Evolutionary conservation across 1,140 invertebrate genomes (phyloP), one percentile per base, ranked within the genome.

Genomic region (Belonocnema kinseyi): DNA sequence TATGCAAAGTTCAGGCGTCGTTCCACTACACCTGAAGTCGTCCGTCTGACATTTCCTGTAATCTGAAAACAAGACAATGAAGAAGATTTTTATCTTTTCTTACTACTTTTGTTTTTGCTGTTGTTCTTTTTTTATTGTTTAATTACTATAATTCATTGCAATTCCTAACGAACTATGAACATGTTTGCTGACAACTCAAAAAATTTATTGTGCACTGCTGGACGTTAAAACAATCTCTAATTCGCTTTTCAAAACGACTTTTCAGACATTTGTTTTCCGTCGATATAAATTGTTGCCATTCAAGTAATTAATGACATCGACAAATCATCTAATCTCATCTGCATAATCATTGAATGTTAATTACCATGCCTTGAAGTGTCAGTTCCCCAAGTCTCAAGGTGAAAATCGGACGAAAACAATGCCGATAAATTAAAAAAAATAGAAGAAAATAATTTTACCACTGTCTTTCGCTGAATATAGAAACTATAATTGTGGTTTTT

Each of bases 1-100:
- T 86, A 98, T 94, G 88, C 97, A 99, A 3, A 95, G 94, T 40
- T 96, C 96, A 21, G 87, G 91, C 72, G 85, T 90, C 21, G 89
- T 89, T 46, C 90, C 90, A 58, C 94, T 95, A 88, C 96, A 97
- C 79, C 95, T 95, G 88, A 97, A 96, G 89, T 98, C 97, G 61
- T 96, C 96, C 2, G 93, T 84, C 87, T 96, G 95, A 88, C 97
- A 98, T 85, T 96, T 96, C 84, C 96, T 93, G 87, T 97, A 98
- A 78, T 94, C 97, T 98, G 90, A 3, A 92, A 92, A 72, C 13
- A 72, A 72, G 14, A 54, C 53, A 66, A 26, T 66, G 61, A 26
- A 40, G 26, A 51, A 51, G 50, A 72, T 51, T 51, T 17, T 50
- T 72, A 21, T 17, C 50, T 51, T 72, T 72, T 51, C 12, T 51